phyloP scores from a whole-genome alignment of 2,797 vertebrate genomes.

The Eurystomus glaucurus region DNA sequence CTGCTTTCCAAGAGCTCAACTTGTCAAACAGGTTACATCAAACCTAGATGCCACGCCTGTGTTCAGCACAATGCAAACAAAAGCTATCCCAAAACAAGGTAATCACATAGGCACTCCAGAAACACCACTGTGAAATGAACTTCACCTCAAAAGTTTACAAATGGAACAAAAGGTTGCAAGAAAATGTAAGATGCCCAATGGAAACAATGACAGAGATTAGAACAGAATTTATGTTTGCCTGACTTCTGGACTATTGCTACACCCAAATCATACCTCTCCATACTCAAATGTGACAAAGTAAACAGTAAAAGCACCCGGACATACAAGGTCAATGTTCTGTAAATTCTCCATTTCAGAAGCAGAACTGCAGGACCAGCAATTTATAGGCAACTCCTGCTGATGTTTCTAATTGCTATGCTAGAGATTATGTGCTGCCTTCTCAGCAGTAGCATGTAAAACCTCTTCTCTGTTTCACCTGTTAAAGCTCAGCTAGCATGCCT shows the following conservation, averaged over 20 bases:
- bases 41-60: neutral
- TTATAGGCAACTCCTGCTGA: constrained; percentile 10
- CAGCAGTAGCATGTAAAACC: constrained; percentile 14
- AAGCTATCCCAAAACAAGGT: neutral
- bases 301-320: neutral
- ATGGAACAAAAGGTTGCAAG: neutral
- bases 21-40: neutral
- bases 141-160: neutral
- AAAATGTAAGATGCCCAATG: neutral
- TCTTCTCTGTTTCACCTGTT: constrained; percentile 21
- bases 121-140: neutral
- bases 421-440: neutral
- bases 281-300: neutral
- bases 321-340: neutral
- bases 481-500: neutral
- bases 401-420: neutral
- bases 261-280: neutral
- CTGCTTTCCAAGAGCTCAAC: neutral
- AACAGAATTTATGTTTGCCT: neutral
- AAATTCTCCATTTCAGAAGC: neutral
- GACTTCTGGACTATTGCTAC: neutral
- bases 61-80: neutral
- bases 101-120: neutral
- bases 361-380: neutral
- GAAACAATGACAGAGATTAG: neutral